Base-by-base conservation (phyloP, 2,888 invertebrate species). In the Tryphoninae sp. region DNA sequence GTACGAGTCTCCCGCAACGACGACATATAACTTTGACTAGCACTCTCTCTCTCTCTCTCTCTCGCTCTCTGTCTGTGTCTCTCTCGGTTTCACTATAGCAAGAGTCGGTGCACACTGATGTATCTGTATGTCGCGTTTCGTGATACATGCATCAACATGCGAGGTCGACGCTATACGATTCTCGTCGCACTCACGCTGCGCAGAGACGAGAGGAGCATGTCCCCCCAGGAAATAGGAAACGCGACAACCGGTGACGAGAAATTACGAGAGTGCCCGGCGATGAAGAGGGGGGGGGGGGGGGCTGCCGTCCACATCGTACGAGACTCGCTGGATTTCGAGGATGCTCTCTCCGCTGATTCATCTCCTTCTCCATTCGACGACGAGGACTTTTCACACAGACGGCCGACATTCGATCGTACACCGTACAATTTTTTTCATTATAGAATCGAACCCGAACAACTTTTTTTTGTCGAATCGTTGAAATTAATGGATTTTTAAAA, bases 241-340 rank as follows among this genome's bases (percentile, higher is more conserved):
- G 79, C 76, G 76, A 77, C 72, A 69, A 79, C 76, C 79, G 76
- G 79, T 79, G 79, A 79, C 72, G 79, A 76, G 82, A 82, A 82
- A 82, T 79, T 82, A 76, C 42, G 79, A 78, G 74, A 82, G 76
- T 79, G 33, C 68, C 45, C 49, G 62, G 45, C 42, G 51, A 45
- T 55, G 49, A 64, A 62, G 65, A 45, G 11, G 7, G 67, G 33
- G 42, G 65, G 26, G 9, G 51, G 8, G 2, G 13, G 45, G 45
- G 16, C 26, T 23, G 58, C 26, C 45, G 75, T 45, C 45, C 45
- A 45, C 45, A 45, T 13, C 11, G 45, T 1, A 45, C 13, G 11
- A 19, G 64, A 26, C 23, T 42, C 11, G 58, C 26, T 42, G 75
- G 23, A 68, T 61, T 61, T 23, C 13, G 61, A 76, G 76, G 68